Conservation (phyloP, 2,797 vertebrate genomes). For the Ispidina picta region DNA sequence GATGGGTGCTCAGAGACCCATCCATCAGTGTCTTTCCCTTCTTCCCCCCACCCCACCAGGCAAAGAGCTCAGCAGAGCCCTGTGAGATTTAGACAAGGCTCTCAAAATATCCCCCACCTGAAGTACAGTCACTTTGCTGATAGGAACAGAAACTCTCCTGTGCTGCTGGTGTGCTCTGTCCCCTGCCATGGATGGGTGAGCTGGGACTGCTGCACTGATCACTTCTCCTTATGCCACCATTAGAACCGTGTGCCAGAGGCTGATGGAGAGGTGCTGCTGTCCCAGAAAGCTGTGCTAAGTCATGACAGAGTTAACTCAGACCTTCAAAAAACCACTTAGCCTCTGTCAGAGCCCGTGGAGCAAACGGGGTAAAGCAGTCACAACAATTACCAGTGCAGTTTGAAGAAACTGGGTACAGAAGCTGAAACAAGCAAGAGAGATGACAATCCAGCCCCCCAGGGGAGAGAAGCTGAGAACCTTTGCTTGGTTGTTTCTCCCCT, state of each 20-base stretch:
- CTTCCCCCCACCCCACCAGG: not conserved
- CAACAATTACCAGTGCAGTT: accelerated
- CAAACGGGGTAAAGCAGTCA: not conserved
- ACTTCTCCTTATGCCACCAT: not conserved
- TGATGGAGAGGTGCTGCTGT: not conserved
- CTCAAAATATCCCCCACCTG: not conserved
- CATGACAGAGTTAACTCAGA: not conserved
- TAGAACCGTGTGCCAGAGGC: accelerated
- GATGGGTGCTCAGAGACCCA: not conserved
- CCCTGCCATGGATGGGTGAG: accelerated
- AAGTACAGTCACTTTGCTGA: not conserved
- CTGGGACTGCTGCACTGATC: not conserved
- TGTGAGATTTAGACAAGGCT: not conserved
- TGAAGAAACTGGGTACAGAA: not conserved
- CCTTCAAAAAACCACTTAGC: not conserved
- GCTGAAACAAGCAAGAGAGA: not conserved
- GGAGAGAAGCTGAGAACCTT: not conserved
- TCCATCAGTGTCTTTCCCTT: not conserved
- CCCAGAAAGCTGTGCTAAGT: not conserved
- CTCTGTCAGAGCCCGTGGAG: not conserved
- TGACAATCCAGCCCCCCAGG: not conserved
- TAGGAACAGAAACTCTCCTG: not conserved
- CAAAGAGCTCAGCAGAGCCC: not conserved
- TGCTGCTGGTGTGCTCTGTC: accelerated
- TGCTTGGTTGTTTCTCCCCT: not conserved